Evolutionary conservation across 92 coral and sea anemone genomes (phyloP), one percentile per base, ranked within the genome.

Genomic region (Parazoanthus swiftii): DNA sequence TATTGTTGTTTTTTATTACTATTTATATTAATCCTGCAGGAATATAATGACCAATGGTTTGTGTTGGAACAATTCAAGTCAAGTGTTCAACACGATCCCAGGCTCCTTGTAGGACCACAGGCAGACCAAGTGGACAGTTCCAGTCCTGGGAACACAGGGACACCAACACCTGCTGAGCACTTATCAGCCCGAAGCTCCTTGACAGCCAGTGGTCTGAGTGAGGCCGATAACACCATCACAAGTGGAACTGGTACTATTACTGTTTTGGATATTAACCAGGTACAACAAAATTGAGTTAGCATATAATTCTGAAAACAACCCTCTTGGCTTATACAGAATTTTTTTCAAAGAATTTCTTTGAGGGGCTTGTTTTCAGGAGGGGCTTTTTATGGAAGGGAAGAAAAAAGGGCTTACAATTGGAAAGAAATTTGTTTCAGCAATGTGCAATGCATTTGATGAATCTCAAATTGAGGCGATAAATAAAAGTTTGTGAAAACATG

Each of bases 31-130:
- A 44, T 9, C 21, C 33, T 42, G 5, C 38, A 83, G 86, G 86
- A 70, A n/a, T 83, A 83, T 42, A 43, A 46, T 59, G 77, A 83
- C n/a, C 86, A 83, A 44, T 83, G 86, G 86, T 83, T 59, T 42
- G 58, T 83, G 38, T 75, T 83, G 77, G 86, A 83, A 36, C 86
- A 83, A 25, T 83, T 83, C 43, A 83, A 68, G 86, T 68, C 77
- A 44, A 83, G 86, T 8, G 86, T 68, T n/a, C 43, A 29, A 26
- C 86, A 83, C 43, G 77, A 83, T 13, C 15, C 25, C 15, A 46
- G 59, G 8, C n/a, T 48, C 38, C 35, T 68, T 1, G 33, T 54
- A n/a, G 86, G 35, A 83, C 33, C 86, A 13, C 23, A 33, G 42
- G 42, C 77, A 38, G 56, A 21, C 23, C 77, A 42, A 23, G 65